These are phyloP conservation scores for Etheostoma cragini DNA, from an alignment of 2,113 vertebrate species.

Conservation along the genomic window DNA sequence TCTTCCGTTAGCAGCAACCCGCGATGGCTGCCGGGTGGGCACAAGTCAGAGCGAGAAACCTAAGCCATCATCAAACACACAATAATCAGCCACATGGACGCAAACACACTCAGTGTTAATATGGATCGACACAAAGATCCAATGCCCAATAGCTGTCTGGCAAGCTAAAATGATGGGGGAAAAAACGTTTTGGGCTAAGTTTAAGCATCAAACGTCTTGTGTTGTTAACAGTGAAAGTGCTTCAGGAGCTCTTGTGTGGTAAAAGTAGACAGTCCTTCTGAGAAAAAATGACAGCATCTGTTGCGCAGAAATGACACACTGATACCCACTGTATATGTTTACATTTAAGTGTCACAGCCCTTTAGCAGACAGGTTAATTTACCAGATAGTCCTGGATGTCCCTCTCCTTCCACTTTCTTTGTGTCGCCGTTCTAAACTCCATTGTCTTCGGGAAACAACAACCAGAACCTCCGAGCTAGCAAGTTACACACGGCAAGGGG, in stretches of 20 bases:
- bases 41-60: constrained; percentile 63
- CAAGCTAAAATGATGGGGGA: background rate
- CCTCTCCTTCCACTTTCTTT: too few species aligned
- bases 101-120: constrained; percentile 54
- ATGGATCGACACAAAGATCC: constrained; percentile 39
- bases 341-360: background rate
- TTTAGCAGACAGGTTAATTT: background rate
- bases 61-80: constrained; percentile 50
- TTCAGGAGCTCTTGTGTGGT: constrained; percentile 8
- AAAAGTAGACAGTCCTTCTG: background rate
- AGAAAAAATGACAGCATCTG: constrained; percentile 9
- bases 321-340: background rate
- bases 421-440: too few species aligned
- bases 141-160: background rate
- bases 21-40: constrained; percentile 73
- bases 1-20: constrained; percentile 68
- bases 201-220: constrained; percentile 3
- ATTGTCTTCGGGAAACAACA: too few species aligned
- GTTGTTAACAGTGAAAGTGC: constrained; percentile 34
- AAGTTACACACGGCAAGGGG: too few species aligned
- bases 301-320: background rate
- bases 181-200: constrained; percentile 4
- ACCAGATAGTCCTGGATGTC: too few species aligned
- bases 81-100: constrained; percentile 60
- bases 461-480: too few species aligned